Percentiles rank a stretch among this genome's conserved stretches.
phyloP scores from a whole-genome alignment of 1,140 invertebrate species.

The Linepithema humile region DNA sequence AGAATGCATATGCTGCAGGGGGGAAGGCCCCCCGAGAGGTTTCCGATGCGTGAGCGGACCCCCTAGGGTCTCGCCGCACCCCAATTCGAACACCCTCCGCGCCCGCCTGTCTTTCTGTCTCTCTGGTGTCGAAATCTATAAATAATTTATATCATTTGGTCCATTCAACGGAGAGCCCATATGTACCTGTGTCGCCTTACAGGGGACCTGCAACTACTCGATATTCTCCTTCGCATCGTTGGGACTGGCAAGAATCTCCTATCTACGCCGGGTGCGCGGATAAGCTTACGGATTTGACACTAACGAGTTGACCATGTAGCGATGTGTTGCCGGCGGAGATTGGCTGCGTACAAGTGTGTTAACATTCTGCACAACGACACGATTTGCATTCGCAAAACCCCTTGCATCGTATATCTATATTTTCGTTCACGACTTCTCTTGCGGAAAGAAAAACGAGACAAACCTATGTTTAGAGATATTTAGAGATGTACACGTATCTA shows the following conservation, averaged over 20 bases:
- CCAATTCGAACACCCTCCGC: conserved; percentile 70
- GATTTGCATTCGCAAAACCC: too few species aligned
- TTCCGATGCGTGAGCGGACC: conserved; percentile 82
- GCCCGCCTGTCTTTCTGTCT: conserved; percentile 34
- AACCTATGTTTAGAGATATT: too few species aligned
- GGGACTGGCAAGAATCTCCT: conserved; percentile 13
- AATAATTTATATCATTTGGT: conserved; percentile 85
- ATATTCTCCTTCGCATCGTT: conserved; percentile 27
- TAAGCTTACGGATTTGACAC: conserved; percentile 31
- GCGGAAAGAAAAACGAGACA: too few species aligned
- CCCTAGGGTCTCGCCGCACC: conserved; percentile 74
- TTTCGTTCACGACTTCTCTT: too few species aligned
- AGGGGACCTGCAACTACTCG: conserved; percentile 73
- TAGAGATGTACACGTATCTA: too few species aligned
- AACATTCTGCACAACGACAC: background rate
- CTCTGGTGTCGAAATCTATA: conserved; percentile 84
- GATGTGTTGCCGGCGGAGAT: conserved; percentile 19
- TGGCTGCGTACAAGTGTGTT: conserved; percentile 20
- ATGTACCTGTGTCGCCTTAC: conserved; percentile 84
- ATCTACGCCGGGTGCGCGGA: background rate
- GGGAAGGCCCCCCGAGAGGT: conserved; percentile 77
- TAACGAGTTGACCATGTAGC: background rate
- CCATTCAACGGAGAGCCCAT: conserved; percentile 82
- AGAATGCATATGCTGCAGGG: conserved; percentile 83
- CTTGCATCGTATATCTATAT: too few species aligned